These are phyloP conservation scores for Echinometra lucunter DNA, from an alignment of 53 echinoderm and acorn worm genomes.

Conservation along the genomic window DNA sequence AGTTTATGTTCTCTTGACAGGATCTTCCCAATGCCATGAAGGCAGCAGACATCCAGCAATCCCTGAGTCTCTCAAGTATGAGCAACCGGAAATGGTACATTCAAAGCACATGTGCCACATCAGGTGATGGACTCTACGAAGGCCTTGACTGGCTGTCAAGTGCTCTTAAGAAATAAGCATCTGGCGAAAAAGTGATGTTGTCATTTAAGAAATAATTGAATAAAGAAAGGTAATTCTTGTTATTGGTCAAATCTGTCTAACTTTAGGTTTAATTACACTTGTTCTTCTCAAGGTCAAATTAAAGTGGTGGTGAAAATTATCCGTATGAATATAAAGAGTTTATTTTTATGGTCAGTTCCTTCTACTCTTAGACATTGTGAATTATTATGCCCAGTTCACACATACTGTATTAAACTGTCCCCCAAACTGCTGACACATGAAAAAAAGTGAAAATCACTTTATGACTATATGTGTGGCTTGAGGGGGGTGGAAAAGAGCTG, in stretches of 20 bases:
- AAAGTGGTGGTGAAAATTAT: background rate
- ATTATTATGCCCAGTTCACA: background rate
- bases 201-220: background rate
- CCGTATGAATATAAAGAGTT: background rate
- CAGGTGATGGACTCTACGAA: slow-evolving; percentile 96
- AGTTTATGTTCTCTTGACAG: slow-evolving; percentile 50
- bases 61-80: slow-evolving; percentile 78
- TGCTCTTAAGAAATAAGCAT: slow-evolving; percentile 63
- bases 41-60: slow-evolving; percentile 80
- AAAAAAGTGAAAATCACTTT: background rate
- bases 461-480: background rate
- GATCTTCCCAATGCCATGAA: slow-evolving; percentile 95
- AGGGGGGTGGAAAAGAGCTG: background rate
- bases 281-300: background rate
- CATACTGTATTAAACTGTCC: background rate
- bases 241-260: background rate
- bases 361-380: background rate
- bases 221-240: background rate
- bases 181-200: background rate
- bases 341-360: background rate
- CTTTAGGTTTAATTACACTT: background rate
- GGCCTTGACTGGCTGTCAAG: slow-evolving; percentile 94
- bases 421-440: background rate
- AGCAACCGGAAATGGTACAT: slow-evolving; percentile 84
- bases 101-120: slow-evolving; percentile 92